Percentiles rank a stretch among this genome's conserved stretches.
Conservation (phyloP, 2,888 invertebrate genomes). For the Clepsis dumicolana region DNA sequence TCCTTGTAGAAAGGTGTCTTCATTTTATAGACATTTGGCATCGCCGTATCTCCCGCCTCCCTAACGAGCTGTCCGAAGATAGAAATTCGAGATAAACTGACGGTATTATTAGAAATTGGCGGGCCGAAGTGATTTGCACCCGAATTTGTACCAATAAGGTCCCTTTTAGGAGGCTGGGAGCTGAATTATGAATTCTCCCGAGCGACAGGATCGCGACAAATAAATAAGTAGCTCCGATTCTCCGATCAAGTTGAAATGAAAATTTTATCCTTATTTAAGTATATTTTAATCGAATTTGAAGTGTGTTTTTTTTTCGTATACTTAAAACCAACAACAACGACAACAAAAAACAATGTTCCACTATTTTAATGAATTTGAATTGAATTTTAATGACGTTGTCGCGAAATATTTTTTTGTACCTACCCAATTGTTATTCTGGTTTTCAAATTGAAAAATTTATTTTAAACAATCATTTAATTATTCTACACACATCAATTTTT, state of each 20-base stretch:
- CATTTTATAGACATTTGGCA: slow-evolving; percentile 50
- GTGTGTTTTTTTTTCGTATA: no score
- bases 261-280: neutral
- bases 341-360: no score
- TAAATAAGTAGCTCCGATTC: slow-evolving; percentile 10
- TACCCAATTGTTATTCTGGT: no score
- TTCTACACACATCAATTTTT: no score
- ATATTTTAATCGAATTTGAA: neutral
- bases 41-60: slow-evolving; percentile 39
- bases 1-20: slow-evolving; percentile 47
- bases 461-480: no score
- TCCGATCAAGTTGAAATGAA: neutral
- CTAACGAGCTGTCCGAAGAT: slow-evolving; percentile 47
- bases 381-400: no score
- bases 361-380: no score
- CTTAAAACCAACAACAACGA: no score
- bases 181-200: slow-evolving; percentile 10
- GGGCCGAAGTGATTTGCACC: slow-evolving; percentile 26
- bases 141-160: slow-evolving; percentile 6
- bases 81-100: slow-evolving; percentile 42
- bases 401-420: no score
- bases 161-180: neutral
- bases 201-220: slow-evolving; percentile 8
- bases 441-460: no score
- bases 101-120: slow-evolving; percentile 41